Evolutionary conservation across 2,888 invertebrate genomes (phyloP).

Genomic region (Anodontia alba): DNA sequence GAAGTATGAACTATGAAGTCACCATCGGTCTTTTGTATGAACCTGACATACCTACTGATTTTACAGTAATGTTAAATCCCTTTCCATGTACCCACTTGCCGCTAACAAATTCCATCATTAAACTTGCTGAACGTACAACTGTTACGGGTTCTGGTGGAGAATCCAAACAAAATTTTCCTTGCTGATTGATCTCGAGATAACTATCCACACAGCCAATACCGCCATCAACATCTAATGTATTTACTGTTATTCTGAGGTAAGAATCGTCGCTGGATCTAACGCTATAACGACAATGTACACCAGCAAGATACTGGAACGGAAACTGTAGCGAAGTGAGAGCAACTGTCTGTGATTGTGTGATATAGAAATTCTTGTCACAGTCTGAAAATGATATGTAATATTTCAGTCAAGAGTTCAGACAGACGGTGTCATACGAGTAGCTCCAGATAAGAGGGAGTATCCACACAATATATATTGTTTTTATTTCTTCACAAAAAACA

Average conservation of each 20-base stretch:
- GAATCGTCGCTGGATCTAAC: not conserved
- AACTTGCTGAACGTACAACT: not conserved
- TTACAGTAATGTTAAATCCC: not conserved
- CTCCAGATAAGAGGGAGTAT: too few relatives aligned
- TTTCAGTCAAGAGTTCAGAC: too few relatives aligned
- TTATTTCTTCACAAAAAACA: too few relatives aligned
- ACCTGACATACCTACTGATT: slow-evolving; percentile 3
- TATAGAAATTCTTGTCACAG: not conserved
- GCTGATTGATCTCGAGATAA: not conserved
- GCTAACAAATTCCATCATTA: not conserved
- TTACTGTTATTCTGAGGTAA: not conserved
- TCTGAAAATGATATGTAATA: not conserved
- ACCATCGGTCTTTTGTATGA: too few relatives aligned
- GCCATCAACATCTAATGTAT: not conserved
- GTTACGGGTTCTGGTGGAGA: not conserved
- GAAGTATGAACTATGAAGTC: too few relatives aligned
- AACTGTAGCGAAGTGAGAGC: not conserved
- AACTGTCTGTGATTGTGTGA: not conserved
- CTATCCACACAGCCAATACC: not conserved
- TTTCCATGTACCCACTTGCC: not conserved
- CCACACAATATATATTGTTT: too few relatives aligned
- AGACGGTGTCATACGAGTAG: too few relatives aligned
- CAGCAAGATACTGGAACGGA: not conserved
- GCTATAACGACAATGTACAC: not conserved
- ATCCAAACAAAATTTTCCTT: not conserved